These are phyloP conservation scores for Acyrthosiphon pisum DNA, from an alignment of 1,140 invertebrate genomes.

Conservation along the genomic window DNA sequence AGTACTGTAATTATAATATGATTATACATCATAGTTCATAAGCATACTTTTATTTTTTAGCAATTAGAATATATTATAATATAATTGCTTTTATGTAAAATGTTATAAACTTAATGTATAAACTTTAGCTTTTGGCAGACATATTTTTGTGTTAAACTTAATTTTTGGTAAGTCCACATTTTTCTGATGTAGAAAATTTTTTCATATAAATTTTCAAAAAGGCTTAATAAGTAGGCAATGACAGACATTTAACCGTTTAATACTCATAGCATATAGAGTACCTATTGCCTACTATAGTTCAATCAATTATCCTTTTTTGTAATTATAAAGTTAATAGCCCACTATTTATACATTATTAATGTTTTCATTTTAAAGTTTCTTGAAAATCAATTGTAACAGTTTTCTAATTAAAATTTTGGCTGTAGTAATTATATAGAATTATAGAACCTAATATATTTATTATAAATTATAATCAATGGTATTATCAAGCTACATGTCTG, in stretches of 20 bases:
- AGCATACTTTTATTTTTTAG: not conserved
- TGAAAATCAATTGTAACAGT: not conserved
- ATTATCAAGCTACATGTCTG: not conserved
- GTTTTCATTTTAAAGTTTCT: too few species aligned
- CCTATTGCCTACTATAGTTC: too few species aligned
- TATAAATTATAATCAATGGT: not conserved
- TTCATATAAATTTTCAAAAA: too few species aligned
- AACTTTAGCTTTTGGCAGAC: too few species aligned
- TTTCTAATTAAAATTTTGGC: not conserved
- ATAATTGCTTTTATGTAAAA: not conserved
- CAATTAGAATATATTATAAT: not conserved
- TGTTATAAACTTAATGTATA: not conserved
- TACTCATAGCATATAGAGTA: too few species aligned
- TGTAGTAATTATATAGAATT: not conserved
- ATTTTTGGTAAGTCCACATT: not conserved
- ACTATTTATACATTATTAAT: too few species aligned
- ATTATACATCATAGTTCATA: not conserved
- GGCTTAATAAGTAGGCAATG: too few species aligned
- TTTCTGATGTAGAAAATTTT: not conserved
- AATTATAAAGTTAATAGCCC: too few species aligned
- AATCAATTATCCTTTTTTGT: too few species aligned
- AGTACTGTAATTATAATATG: not conserved
- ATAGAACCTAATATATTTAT: too few species aligned
- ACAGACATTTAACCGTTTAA: too few species aligned
- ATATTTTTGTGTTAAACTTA: not conserved